A percentile compares a stretch with the other conserved stretches of the same genome.
These are phyloP conservation scores for Notiomystis cincta DNA, from an alignment of 2,113 vertebrate genomes.

Conservation along the genomic window DNA sequence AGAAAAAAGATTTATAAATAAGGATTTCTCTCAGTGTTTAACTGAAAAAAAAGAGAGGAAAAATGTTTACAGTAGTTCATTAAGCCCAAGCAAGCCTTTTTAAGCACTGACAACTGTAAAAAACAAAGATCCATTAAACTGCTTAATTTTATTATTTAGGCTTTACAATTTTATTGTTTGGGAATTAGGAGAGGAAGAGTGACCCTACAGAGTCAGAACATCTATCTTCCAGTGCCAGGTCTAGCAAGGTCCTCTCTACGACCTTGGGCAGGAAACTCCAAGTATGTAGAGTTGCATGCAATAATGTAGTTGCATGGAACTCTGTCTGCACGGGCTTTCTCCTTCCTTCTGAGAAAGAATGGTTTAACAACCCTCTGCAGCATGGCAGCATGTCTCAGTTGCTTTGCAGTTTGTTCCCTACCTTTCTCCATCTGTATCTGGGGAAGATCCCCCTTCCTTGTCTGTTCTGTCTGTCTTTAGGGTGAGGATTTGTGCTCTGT, in stretches of 20 bases:
- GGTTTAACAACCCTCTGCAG: not conserved
- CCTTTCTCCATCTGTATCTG: not conserved
- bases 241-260: not conserved
- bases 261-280: not conserved
- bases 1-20: not conserved
- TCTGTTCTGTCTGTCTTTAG: not conserved
- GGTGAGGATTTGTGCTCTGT: not conserved
- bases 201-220: not conserved
- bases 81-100: not conserved
- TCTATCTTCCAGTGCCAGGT: not conserved
- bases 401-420: not conserved
- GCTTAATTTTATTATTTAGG: not conserved
- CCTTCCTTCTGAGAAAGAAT: not conserved
- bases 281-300: not conserved
- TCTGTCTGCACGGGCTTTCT: not conserved
- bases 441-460: not conserved
- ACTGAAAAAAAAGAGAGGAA: not conserved
- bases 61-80: not conserved
- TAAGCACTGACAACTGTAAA: not conserved
- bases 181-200: not conserved
- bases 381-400: not conserved
- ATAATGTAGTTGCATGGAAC: not conserved
- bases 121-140: not conserved
- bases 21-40: not conserved
- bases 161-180: not conserved